A percentile compares a stretch with the other conserved stretches of the same genome.
phyloP scores from a whole-genome alignment of 2,888 invertebrate species.

The Lasioglossum pauxillum region DNA sequence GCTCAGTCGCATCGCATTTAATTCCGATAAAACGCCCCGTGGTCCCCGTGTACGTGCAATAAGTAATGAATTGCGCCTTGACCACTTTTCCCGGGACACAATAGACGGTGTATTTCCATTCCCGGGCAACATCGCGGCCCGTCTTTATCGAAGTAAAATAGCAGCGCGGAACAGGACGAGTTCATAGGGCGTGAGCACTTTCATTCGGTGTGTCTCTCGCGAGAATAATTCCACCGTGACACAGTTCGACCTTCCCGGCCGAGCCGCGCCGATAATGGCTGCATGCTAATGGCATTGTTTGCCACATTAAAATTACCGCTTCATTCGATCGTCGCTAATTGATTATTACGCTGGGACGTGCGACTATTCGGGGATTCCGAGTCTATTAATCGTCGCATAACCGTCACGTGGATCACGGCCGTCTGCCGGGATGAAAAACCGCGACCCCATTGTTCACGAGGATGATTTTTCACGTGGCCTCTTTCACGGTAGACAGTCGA shows the following conservation, averaged over 20 bases:
- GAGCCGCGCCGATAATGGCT: constrained; percentile 54
- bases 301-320: constrained; percentile 65
- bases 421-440: background rate
- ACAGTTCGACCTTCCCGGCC: constrained; percentile 47
- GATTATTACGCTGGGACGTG: constrained; percentile 48
- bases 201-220: constrained; percentile 49
- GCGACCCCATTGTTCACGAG: background rate
- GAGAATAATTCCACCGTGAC: constrained; percentile 63
- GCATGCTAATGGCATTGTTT: constrained; percentile 68
- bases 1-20: background rate
- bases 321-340: constrained; percentile 59
- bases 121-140: constrained; percentile 15
- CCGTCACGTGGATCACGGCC: background rate
- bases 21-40: background rate
- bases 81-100: constrained; percentile 28
- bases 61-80: constrained; percentile 40
- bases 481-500: background rate
- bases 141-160: constrained; percentile 52
- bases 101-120: constrained; percentile 37
- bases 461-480: constrained; percentile 2
- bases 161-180: constrained; percentile 34
- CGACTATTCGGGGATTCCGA: constrained; percentile 49
- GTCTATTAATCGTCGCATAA: constrained; percentile 9
- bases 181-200: constrained; percentile 51
- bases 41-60: background rate